Percentiles rank a stretch among this genome's conserved stretches.
These are phyloP conservation scores for Hanleya hanleyi DNA, from an alignment of 2,888 invertebrate species.

Conservation along the genomic window DNA sequence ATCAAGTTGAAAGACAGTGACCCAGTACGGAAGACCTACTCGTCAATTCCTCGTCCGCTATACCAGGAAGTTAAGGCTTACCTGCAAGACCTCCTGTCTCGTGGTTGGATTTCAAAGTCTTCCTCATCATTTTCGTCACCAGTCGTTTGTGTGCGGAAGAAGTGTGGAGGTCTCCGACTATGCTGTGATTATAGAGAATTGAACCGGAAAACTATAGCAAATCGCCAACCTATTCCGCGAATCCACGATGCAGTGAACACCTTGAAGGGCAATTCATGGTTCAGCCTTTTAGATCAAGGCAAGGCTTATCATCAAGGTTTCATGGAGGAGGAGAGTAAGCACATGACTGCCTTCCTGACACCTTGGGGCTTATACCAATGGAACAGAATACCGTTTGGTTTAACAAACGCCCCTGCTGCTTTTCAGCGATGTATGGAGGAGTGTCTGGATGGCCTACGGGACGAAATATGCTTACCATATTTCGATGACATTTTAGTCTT, in stretches of 20 bases:
- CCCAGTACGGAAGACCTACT: conserved; percentile 35
- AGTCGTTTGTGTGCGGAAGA: conserved; percentile 29
- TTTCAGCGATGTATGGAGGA: conserved; percentile 20
- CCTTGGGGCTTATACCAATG: conserved; percentile 32
- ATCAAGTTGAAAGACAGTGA: conserved; percentile 31
- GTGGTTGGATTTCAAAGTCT: conserved; percentile 33
- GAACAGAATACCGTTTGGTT: conserved; percentile 29
- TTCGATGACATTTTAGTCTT: conserved; percentile 17
- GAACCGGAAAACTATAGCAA: conserved; percentile 24
- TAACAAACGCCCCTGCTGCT: conserved; percentile 26
- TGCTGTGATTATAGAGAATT: conserved; percentile 31
- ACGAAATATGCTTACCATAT: conserved; percentile 22
- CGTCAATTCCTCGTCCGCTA: conserved; percentile 33
- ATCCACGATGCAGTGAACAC: conserved; percentile 27
- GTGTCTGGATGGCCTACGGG: conserved; percentile 13
- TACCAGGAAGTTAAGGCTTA: conserved; percentile 44
- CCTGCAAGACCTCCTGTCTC: conserved; percentile 26
- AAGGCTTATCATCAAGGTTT: conserved; percentile 36
- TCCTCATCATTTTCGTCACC: conserved; percentile 26
- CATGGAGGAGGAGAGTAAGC: conserved; percentile 18
- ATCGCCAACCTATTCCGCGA: conserved; percentile 29
- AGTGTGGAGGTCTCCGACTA: conserved; percentile 26
- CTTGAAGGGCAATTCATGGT: conserved; percentile 30
- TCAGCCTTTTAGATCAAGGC: conserved; percentile 26
- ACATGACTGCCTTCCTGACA: conserved; percentile 33